phyloP scores from a whole-genome alignment of 2,888 invertebrate species.

The Leucoptera coffeella region DNA sequence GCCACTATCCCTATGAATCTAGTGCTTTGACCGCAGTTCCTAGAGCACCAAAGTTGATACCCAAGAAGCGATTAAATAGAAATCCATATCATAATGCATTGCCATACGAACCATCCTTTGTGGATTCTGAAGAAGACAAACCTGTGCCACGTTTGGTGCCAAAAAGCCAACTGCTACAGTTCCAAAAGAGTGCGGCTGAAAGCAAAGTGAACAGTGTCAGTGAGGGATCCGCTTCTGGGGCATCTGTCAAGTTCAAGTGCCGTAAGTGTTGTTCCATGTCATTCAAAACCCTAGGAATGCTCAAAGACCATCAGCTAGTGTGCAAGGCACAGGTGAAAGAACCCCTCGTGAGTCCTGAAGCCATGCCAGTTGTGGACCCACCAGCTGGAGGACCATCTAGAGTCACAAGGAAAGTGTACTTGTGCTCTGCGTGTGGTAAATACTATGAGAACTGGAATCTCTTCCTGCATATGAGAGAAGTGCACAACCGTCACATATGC shows the following conservation, averaged over 20 bases:
- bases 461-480: constrained; percentile 77
- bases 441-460: constrained; percentile 85
- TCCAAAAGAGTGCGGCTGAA: constrained; percentile 30
- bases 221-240: constrained; percentile 18
- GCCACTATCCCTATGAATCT: background rate
- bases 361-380: constrained; percentile 22
- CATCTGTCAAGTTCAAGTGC: constrained; percentile 66
- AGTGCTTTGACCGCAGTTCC: constrained; percentile 13
- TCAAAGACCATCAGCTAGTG: constrained; percentile 63
- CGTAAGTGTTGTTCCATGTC: constrained; percentile 65
- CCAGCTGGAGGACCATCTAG: constrained; percentile 42
- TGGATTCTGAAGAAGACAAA: constrained; percentile 32
- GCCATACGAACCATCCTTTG: constrained; percentile 15
- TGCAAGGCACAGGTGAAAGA: constrained; percentile 50
- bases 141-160: constrained; percentile 42
- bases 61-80: constrained; percentile 20
- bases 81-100: constrained; percentile 29
- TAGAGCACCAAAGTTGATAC: constrained; percentile 33
- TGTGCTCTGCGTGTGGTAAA: constrained; percentile 76
- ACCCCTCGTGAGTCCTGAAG: constrained; percentile 30
- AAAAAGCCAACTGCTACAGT: constrained; percentile 37
- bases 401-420: constrained; percentile 70
- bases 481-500: constrained; percentile 76
- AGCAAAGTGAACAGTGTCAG: no score
- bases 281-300: constrained; percentile 58